Percentiles rank a stretch among this genome's conserved stretches.
Evolutionary conservation across 2,888 invertebrate genomes (phyloP).

Genomic region (Synergus laeviventris): DNA sequence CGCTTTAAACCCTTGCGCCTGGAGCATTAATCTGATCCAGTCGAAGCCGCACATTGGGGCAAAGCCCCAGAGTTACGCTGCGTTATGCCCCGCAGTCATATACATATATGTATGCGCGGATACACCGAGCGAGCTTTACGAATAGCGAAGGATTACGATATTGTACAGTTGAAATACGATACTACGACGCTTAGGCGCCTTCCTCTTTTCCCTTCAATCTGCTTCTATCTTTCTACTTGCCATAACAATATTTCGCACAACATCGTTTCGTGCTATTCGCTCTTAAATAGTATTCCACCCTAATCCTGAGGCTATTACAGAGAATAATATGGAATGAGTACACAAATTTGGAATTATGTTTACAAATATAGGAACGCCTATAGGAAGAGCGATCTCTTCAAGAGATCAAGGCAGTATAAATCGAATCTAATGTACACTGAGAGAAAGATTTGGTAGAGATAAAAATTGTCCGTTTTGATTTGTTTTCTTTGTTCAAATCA

Average conservation of each 20-base stretch:
- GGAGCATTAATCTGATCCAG: slow-evolving; percentile 63
- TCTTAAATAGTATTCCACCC: not conserved
- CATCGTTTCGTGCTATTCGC: not conserved
- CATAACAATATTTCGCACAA: slow-evolving; percentile 40
- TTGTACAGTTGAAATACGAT: slow-evolving; percentile 57
- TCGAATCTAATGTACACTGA: too few species aligned
- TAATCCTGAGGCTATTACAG: not conserved
- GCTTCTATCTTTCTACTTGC: slow-evolving; percentile 4
- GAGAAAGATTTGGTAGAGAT: not conserved
- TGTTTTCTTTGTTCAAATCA: too few species aligned
- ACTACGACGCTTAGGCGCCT: slow-evolving; percentile 50
- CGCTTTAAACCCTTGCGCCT: slow-evolving; percentile 59
- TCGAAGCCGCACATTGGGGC: slow-evolving; percentile 61
- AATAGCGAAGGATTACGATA: slow-evolving; percentile 62
- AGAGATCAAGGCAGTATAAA: too few species aligned
- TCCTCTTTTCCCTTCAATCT: slow-evolving; percentile 14
- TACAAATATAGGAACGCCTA: not conserved
- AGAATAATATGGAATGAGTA: not conserved
- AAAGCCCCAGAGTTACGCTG: slow-evolving; percentile 64
- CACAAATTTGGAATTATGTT: not conserved
- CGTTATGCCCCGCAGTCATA: slow-evolving; percentile 55
- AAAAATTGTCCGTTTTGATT: too few species aligned
- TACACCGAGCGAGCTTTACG: slow-evolving; percentile 56
- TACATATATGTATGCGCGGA: slow-evolving; percentile 41
- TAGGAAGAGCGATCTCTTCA: too few species aligned